Evolutionary conservation across 1,140 invertebrate species (phyloP).

Genomic region (Drosophila orena): DNA sequence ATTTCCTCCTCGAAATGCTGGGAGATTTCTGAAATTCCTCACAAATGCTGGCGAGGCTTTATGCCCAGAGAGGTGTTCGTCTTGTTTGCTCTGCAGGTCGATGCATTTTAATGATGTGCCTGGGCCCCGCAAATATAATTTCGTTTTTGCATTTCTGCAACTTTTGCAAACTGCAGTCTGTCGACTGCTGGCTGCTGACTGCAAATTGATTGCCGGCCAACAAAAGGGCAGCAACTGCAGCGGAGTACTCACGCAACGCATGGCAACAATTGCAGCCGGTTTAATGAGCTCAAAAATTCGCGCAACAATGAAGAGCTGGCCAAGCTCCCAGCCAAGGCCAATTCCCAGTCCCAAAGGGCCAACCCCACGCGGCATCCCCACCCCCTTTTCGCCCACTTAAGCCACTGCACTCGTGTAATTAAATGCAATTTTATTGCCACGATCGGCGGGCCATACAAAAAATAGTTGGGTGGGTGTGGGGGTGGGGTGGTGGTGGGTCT

Average conservation of each 20-base stretch:
- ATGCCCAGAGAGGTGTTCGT: conserved; percentile 59
- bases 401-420: conserved; percentile 61
- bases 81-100: conserved; percentile 60
- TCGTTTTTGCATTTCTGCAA: conserved; percentile 76
- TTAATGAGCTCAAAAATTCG: conserved; percentile 81
- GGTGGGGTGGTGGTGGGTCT: too few relatives aligned
- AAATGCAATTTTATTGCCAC: conserved; percentile 82
- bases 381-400: conserved; percentile 12
- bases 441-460: conserved; percentile 58
- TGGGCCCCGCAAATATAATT: conserved; percentile 72
- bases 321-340: conserved; percentile 34
- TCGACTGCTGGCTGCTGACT: conserved; percentile 67
- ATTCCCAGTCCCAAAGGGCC: conserved; percentile 58
- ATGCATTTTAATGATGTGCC: conserved; percentile 80
- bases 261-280: conserved; percentile 70
- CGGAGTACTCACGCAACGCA: conserved; percentile 54
- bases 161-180: conserved; percentile 67
- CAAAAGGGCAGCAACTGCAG: conserved; percentile 36
- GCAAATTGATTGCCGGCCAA: conserved; percentile 74
- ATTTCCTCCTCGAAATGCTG: conserved; percentile 2
- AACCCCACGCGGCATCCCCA: conserved; percentile 2
- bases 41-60: conserved; percentile 38
- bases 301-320: conserved; percentile 72
- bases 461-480: conserved; percentile 61
- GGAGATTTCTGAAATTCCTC: conserved; percentile 56